These are phyloP conservation scores for Callocephalon fimbriatum DNA, from an alignment of 2,113 vertebrate genomes.

Conservation along the genomic window DNA sequence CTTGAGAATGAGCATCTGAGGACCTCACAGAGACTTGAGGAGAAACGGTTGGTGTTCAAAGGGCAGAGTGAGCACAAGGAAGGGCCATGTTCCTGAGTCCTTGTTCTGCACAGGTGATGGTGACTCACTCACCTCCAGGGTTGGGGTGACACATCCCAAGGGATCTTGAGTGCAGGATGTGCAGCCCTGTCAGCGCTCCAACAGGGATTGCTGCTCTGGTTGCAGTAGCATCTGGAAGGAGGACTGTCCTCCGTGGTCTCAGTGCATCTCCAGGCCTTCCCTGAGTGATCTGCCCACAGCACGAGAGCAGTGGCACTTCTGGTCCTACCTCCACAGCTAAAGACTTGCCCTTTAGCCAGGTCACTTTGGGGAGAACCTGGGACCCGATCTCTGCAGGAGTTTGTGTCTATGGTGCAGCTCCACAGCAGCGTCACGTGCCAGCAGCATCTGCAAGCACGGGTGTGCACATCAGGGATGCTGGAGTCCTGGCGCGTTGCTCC, in stretches of 20 bases:
- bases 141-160: no score
- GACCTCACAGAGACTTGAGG: background rate
- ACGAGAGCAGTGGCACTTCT: background rate
- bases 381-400: background rate
- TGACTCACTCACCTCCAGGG: background rate
- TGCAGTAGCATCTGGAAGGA: background rate
- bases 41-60: background rate
- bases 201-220: background rate
- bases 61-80: background rate
- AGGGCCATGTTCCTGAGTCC: background rate
- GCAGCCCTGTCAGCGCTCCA: background rate
- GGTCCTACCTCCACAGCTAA: background rate
- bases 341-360: background rate
- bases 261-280: background rate
- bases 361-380: background rate
- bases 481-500: background rate
- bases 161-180: background rate
- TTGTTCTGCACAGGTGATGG: background rate
- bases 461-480: rapidly evolving
- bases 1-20: background rate
- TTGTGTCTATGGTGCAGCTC: background rate
- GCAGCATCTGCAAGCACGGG: rapidly evolving
- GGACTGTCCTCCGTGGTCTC: background rate
- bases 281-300: background rate
- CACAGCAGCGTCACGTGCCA: rapidly evolving